A percentile compares a stretch with the other conserved stretches of the same genome.
Evolutionary conservation across 2,797 vertebrate genomes (phyloP).

Genomic region (Malacoctenus gilli): DNA sequence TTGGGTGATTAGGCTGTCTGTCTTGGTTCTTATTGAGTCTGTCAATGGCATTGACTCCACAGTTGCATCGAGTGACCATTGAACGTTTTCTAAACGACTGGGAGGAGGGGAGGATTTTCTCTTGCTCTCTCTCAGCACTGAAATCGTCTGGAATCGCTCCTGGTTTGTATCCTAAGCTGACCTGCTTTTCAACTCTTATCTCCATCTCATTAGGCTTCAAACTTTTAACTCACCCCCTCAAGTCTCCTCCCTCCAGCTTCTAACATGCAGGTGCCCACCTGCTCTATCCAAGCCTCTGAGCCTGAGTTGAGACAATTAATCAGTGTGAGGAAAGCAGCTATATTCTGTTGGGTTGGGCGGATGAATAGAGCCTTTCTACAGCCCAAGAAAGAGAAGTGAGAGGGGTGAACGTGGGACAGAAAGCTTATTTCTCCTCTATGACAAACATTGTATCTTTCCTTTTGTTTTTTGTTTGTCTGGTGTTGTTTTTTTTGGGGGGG

Average conservation of each 20-base stretch:
- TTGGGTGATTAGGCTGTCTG: constrained; percentile 70
- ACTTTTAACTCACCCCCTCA: background rate
- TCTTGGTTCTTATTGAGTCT: constrained; percentile 62
- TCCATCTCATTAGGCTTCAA: constrained; percentile 9
- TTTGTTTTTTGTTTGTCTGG: constrained; percentile 39
- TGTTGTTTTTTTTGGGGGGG: constrained; percentile 27
- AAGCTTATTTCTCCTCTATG: constrained; percentile 63
- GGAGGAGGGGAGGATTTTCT: no score
- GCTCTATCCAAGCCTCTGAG: constrained; percentile 36
- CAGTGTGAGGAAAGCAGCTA: constrained; percentile 29
- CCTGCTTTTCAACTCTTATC: background rate
- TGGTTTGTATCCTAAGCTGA: constrained; percentile 7
- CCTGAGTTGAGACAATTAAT: constrained; percentile 46
- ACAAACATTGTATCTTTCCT: constrained; percentile 70
- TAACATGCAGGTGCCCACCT: constrained; percentile 2
- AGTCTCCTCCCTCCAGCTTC: constrained; percentile 15
- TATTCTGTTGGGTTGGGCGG: constrained; percentile 37
- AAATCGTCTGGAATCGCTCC: constrained; percentile 15
- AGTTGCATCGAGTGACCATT: constrained; percentile 30
- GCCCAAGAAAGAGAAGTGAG: constrained; percentile 28
- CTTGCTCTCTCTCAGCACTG: constrained; percentile 19
- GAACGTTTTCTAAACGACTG: constrained; percentile 51
- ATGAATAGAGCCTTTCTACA: constrained; percentile 38
- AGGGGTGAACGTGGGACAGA: constrained; percentile 36
- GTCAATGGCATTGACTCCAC: constrained; percentile 52